Conservation (phyloP, 2,797 vertebrate genomes). For the Harpagifer antarcticus region DNA sequence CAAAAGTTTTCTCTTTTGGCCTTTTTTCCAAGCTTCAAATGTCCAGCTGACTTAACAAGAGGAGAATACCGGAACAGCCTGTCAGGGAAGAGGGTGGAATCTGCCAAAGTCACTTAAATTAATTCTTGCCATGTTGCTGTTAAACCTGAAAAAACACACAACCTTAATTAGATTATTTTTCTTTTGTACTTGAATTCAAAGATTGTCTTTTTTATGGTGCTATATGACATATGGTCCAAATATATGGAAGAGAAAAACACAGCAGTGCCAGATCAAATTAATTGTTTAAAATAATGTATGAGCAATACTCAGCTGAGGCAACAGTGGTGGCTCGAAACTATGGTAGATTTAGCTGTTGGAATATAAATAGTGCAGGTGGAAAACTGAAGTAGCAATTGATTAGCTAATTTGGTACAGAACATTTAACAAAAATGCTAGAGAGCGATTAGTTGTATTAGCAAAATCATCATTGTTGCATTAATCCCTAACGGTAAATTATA, state of each 20-base stretch:
- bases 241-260: not conserved
- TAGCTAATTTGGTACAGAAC: not conserved
- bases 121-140: constrained; percentile 39
- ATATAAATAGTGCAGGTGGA: not conserved
- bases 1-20: constrained; percentile 61
- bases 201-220: not conserved
- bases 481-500: not conserved
- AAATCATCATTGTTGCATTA: not conserved
- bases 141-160: constrained; percentile 2
- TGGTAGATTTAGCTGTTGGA: not conserved
- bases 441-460: not conserved
- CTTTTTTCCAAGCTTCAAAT: constrained; percentile 61
- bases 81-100: constrained; percentile 42
- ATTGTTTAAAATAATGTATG: not conserved
- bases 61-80: constrained; percentile 48
- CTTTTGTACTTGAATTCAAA: constrained; percentile 23
- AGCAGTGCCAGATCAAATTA: not conserved
- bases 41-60: constrained; percentile 71
- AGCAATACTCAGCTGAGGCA: not conserved
- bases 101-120: constrained; percentile 59
- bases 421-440: not conserved
- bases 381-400: not conserved
- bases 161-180: constrained; percentile 21
- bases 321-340: not conserved
- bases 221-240: not conserved